A percentile compares a stretch with the other conserved stretches of the same genome.
Evolutionary conservation across 2,888 invertebrate species (phyloP).

Genomic region (Perizoma affinitatum): DNA sequence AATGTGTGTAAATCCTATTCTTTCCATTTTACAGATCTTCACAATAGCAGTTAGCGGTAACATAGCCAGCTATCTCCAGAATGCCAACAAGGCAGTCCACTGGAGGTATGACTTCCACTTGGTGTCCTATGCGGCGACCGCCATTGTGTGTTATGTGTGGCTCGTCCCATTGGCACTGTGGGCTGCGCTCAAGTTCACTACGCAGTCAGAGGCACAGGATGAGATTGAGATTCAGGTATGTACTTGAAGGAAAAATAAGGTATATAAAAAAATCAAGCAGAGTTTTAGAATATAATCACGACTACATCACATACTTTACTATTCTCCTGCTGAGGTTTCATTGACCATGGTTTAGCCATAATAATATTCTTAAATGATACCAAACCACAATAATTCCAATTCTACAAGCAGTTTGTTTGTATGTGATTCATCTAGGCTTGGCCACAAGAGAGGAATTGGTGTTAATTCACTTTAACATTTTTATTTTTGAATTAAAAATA

Average conservation of each 20-base stretch:
- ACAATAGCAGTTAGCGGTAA: conserved; percentile 98
- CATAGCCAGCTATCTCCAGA: conserved; percentile 94
- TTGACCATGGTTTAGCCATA: no score
- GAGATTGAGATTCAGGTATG: conserved; percentile 86
- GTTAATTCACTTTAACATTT: no score
- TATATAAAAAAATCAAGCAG: background rate
- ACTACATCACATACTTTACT: no score
- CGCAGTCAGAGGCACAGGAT: conserved; percentile 82
- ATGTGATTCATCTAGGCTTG: no score
- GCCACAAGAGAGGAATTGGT: no score
- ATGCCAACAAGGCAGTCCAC: conserved; percentile 86
- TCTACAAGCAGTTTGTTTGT: no score
- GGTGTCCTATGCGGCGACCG: conserved; percentile 95
- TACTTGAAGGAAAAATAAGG: background rate
- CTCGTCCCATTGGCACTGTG: conserved; percentile 93
- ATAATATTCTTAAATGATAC: no score
- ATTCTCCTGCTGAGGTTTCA: no score
- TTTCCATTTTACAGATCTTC: conserved; percentile 85
- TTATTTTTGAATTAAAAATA: no score
- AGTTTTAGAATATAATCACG: background rate
- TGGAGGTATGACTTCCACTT: conserved; percentile 98
- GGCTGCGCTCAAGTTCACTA: conserved; percentile 93
- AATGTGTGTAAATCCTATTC: background rate
- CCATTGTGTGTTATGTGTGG: conserved; percentile 95
- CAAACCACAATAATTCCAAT: no score